Base-by-base conservation (phyloP, 2,113 vertebrate species). In the Amazona guildingii region DNA sequence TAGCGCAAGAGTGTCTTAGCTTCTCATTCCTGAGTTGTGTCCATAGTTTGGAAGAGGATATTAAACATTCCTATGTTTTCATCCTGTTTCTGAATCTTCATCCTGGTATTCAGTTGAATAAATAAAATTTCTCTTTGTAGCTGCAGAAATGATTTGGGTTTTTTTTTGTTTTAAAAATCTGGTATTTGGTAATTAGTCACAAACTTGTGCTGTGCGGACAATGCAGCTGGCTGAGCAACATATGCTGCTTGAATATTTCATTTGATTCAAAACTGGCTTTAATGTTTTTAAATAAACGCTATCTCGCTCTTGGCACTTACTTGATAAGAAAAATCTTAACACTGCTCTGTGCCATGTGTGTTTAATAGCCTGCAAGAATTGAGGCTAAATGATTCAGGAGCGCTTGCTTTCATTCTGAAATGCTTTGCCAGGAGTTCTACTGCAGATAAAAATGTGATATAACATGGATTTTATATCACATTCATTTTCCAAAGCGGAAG, bases 271-370 rank as follows among this genome's bases (percentile, higher is more conserved):
- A 77, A 54, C 4, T 2, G 55, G 19, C 1, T 77, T 68, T 29
- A 9, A 33, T 28, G 18, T 37, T 54, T 48, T 41, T 44, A 14
- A 55, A 48, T 41, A 41, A 51, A 39, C 33, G 15, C 5, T 1
- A 0, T 27, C n/a, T 70, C 11, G 4, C 39, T 83, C n/a, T n/a
- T n/a, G 41, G 73, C 55, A 7, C 10, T 25, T 6, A 6, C 2
- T 66, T 14, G 24, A 5, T 18, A 33, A 44, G 55, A 37, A 39
- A 43, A 67, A 35, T 17, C 33, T 12, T 24, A 49, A 5, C 6
- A 0, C 35, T 31, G 48, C 39, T 59, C 35, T 29, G 2, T 35
- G 44, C 57, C 2, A 3, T n/a, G 18, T 24, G 11, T 49, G 13
- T 70, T 63, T 33, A 74, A 46, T 31, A 43, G 6, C 35, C 54